Evolutionary conservation across 2,888 invertebrate genomes (phyloP).

Genomic region (Drosophila anomalata): DNA sequence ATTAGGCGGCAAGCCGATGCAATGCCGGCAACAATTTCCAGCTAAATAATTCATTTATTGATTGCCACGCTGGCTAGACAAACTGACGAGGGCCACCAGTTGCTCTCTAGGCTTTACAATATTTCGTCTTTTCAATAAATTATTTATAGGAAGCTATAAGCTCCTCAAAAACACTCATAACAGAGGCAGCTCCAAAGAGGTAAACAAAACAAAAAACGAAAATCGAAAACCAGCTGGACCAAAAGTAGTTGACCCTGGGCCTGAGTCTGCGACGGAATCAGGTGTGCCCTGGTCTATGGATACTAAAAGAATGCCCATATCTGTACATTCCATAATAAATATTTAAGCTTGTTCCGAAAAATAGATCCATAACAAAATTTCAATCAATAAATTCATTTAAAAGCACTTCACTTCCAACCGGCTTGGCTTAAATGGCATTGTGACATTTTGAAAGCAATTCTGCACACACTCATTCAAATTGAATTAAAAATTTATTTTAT

Average conservation of each 20-base stretch:
- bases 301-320: not conserved
- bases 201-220: conserved; percentile 6
- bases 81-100: conserved; percentile 65
- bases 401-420: conserved; percentile 33
- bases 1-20: conserved; percentile 26
- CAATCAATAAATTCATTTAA: conserved; percentile 23
- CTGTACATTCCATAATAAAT: conserved; percentile 1
- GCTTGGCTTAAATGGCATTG: conserved; percentile 39
- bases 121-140: conserved; percentile 27
- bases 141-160: conserved; percentile 27
- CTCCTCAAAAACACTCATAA: conserved; percentile 7
- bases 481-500: conserved; percentile 63
- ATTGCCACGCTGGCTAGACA: conserved; percentile 61
- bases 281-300: not conserved
- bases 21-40: conserved; percentile 55
- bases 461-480: conserved; percentile 61
- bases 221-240: conserved; percentile 25
- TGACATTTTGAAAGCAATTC: conserved; percentile 42
- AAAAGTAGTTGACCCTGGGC: conserved; percentile 36
- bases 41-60: conserved; percentile 69
- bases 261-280: conserved; percentile 4
- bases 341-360: conserved; percentile 7
- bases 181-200: conserved; percentile 9
- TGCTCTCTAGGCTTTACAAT: conserved; percentile 37
- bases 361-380: not conserved